Conservation (phyloP, 2,797 vertebrate genomes). For the Salmo trutta region DNA sequence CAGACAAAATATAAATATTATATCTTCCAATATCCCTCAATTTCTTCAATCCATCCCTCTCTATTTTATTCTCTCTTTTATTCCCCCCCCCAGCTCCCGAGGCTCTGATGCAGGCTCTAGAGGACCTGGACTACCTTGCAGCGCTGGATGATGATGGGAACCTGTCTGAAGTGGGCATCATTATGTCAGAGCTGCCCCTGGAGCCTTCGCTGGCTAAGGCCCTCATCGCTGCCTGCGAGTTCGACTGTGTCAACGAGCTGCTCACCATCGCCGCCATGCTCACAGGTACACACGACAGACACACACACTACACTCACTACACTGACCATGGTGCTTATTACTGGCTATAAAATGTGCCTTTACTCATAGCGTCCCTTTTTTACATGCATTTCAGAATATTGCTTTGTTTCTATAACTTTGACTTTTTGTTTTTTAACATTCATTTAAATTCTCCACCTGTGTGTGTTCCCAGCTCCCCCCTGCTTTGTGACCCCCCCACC, state of each 20-base stretch:
- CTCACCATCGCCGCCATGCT: slow-evolving; percentile 95
- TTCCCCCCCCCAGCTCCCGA: slow-evolving; percentile 79
- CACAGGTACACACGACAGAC: slow-evolving; percentile 70
- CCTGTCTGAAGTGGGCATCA: slow-evolving; percentile 93
- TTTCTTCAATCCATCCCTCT: background rate
- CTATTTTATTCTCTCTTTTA: background rate
- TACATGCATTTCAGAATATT: no score
- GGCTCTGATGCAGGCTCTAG: slow-evolving; percentile 93
- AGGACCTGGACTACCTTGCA: slow-evolving; percentile 95
- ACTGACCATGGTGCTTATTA: no score
- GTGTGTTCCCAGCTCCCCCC: slow-evolving; percentile 73
- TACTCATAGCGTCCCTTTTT: no score
- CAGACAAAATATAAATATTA: background rate
- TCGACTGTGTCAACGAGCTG: slow-evolving; percentile 93
- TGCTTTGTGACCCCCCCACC: slow-evolving; percentile 79
- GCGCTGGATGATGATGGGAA: slow-evolving; percentile 91
- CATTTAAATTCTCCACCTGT: background rate
- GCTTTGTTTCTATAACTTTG: background rate
- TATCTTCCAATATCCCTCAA: background rate
- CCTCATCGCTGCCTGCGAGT: slow-evolving; percentile 91
- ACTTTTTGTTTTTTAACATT: background rate
- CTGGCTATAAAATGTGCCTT: no score
- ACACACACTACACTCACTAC: no score
- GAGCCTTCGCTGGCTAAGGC: slow-evolving; percentile 90
- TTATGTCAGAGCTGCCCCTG: slow-evolving; percentile 93